phyloP scores from a whole-genome alignment of 2,113 vertebrate species.

The Chrysemys picta region DNA sequence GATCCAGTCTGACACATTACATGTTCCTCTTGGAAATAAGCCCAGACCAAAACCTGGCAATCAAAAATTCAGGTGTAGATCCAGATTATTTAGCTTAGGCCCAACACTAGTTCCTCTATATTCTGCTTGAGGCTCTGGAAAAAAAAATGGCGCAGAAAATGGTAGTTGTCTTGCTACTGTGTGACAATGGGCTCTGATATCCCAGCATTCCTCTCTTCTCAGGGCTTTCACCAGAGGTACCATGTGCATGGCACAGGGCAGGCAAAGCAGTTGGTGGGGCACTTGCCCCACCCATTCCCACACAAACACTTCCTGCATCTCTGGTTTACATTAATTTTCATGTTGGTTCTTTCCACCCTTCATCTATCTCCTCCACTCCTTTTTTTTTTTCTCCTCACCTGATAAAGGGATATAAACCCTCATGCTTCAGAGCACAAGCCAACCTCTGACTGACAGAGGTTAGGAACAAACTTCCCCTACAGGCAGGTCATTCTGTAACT shows the following conservation, averaged over 20 bases:
- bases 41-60: not conserved
- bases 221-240: no score
- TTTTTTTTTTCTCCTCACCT: not conserved
- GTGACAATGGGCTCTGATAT: not conserved
- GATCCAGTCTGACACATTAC: not conserved
- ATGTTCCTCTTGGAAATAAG: not conserved
- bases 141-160: not conserved
- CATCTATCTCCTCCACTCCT: not conserved
- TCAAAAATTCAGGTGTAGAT: not conserved
- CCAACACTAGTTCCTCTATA: not conserved
- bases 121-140: not conserved
- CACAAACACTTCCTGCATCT: fast-evolving
- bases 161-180: not conserved
- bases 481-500: not conserved
- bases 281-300: not conserved
- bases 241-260: not conserved
- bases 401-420: fast-evolving
- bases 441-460: not conserved
- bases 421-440: not conserved
- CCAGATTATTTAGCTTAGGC: not conserved
- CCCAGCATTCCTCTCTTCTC: not conserved
- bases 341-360: not conserved
- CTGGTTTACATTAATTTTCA: not conserved
- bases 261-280: not conserved
- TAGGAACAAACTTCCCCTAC: not conserved